Base-by-base conservation (phyloP, 2,888 invertebrate species). In the Agriopis marginaria region DNA sequence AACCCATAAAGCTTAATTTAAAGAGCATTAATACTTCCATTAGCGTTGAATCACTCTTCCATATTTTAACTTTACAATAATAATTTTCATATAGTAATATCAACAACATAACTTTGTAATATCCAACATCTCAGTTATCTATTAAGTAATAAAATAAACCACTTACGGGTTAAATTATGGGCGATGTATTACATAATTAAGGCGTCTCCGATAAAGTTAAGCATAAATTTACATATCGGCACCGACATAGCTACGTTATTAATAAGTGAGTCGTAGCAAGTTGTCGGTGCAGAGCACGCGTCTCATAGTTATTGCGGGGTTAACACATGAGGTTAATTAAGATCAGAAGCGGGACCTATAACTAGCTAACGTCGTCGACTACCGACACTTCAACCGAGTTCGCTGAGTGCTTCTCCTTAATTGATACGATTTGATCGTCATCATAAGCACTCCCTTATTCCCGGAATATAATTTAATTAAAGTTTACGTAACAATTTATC, bases 311-410 rank as follows among this genome's bases (percentile, higher is more conserved):
- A 87, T 86, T 85, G 89, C 87, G 88, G 86, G 90, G 89, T 91
- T 90, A 90, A 91, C 91, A 90, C 89, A 89, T 89, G 89, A 90
- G 92, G 92, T 93, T 93, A 92, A 93, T 93, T 92, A 92, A 92
- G 91, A 92, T 91, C 89, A 86, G 87, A 87, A 83, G 86, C 87
- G 88, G 80, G 84, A 88, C 87, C 89, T 87, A 86, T 90, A 90
- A 91, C 91, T 88, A 89, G 87, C 85, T 87, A 88, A 86, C 83
- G 77, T 76, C 83, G 66, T 64, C 66, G 63, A 63, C 85, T 80
- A 77, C 84, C 86, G 84, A 87, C 88, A 86, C 87, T 85, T 84
- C 63, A 51, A 59, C 66, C 47, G 84, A 88, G 85, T 87, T 89
- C 85, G 83, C 85, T 72, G 86, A 88, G 85, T 85, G 84, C 88